These are phyloP conservation scores for Chaitophorus viminalis DNA, from an alignment of 2,888 invertebrate genomes.

Conservation along the genomic window DNA sequence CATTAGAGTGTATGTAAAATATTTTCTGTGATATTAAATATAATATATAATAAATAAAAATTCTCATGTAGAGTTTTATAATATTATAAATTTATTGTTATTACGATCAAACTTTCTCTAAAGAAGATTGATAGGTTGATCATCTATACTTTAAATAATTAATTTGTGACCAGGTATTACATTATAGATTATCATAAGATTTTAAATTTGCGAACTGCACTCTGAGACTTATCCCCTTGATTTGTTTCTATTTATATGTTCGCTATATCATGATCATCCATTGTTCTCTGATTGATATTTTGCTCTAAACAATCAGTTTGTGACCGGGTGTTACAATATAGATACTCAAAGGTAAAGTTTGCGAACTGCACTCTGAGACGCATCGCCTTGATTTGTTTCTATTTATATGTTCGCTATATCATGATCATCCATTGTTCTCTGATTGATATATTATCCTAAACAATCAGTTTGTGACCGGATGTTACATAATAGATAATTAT, in stretches of 20 bases:
- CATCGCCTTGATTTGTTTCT: constrained; percentile 40
- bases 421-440: constrained; percentile 56
- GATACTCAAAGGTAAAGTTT: not conserved
- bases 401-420: constrained; percentile 62
- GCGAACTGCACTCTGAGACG: constrained; percentile 45
- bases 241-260: constrained; percentile 52
- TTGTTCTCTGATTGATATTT: constrained; percentile 47
- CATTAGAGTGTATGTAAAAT: too few relatives aligned
- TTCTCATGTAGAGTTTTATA: too few relatives aligned
- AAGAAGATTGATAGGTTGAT: too few relatives aligned
- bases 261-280: not conserved
- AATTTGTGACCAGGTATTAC: constrained; percentile 48
- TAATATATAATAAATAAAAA: too few relatives aligned
- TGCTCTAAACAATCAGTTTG: constrained; percentile 26
- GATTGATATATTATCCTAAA: not conserved
- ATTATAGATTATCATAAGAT: not conserved
- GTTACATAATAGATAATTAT: not conserved
- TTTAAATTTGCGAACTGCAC: not conserved
- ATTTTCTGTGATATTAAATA: too few relatives aligned
- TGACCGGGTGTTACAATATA: constrained; percentile 17
- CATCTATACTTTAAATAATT: not conserved
- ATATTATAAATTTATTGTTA: too few relatives aligned
- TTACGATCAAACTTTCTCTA: too few relatives aligned
- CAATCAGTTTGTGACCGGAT: constrained; percentile 53
- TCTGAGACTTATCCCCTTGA: constrained; percentile 23